Conservation (phyloP, 2,797 vertebrate species). For the Lepidocolaptes lacrymiger region DNA sequence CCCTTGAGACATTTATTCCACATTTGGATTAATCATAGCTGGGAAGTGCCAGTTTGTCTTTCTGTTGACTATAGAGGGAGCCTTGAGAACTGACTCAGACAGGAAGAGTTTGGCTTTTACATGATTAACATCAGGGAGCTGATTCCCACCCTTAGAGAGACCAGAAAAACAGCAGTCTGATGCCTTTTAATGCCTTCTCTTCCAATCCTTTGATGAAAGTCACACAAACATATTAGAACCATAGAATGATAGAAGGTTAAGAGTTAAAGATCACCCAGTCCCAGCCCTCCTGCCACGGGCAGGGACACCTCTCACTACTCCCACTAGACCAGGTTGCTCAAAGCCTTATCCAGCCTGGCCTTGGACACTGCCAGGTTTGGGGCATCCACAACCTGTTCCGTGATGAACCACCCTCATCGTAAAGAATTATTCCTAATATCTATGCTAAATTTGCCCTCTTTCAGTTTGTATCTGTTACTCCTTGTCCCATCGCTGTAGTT, state of each 20-base stretch:
- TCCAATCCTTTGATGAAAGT: neutral
- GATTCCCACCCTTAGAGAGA: neutral
- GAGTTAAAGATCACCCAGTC: neutral
- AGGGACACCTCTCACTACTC: neutral
- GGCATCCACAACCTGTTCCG: neutral
- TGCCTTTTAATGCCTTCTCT: neutral
- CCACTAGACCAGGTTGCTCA: neutral
- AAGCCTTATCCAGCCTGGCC: neutral
- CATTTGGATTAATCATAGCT: neutral
- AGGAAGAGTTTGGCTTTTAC: neutral
- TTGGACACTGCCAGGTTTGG: neutral
- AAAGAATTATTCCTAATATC: neutral
- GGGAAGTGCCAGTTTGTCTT: neutral
- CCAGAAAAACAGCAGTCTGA: neutral
- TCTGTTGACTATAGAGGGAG: constrained; percentile 41
- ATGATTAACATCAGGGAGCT: neutral
- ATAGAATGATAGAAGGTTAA: neutral
- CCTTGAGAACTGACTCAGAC: constrained; percentile 19
- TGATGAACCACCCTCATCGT: neutral
- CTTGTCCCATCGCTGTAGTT: neutral
- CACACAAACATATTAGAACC: neutral
- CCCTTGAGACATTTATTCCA: neutral
- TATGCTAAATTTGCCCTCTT: neutral
- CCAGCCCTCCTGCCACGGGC: neutral
- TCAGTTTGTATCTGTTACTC: neutral